Base-by-base conservation (phyloP, 2,888 invertebrate genomes). In the Actias luna region DNA sequence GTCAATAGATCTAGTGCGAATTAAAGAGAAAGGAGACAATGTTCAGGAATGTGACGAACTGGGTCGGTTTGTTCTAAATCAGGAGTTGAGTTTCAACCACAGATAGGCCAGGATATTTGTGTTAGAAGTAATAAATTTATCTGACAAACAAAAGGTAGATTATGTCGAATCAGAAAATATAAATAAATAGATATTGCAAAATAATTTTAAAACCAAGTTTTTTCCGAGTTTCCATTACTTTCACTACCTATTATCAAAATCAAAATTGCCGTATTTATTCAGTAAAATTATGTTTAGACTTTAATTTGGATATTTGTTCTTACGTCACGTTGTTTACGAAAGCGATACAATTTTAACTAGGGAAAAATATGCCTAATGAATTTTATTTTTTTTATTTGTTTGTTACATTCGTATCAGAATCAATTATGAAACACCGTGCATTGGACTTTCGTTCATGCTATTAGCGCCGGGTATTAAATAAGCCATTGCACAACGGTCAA, bases 11-110 rank as follows among this genome's bases (percentile, higher is more conserved):
- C 46, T 46, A 46, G 46, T 46, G 46, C 22, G 22, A 46, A 46
- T 46, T 46, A 22, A 46, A 46, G 46, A 46, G 46, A 46, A 46
- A 46, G 46, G 22, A 46, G 46, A 12, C 22, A 46, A 75, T 81
- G 80, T 77, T 80, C 78, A 76, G 72, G 78, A 69, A 72, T 77
- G 78, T 77, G 67, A 80, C 80, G 77, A 78, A 75, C 76, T 84
- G 87, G 89, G 46, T 22, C 46, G 46, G 7, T 46, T 22, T 46
- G 22, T 46, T 46, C 46, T 46, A 18, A 89, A 90, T 90, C 89
- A 89, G 90, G 89, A 55, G 36, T n/a, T 14, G 39, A 27, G 39
- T n/a, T 22, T 60, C 14, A n/a, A 61, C 8, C n/a, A n/a, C n/a
- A n/a, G n/a, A n/a, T n/a, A n/a, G n/a, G n/a, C n/a, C 39, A 39